phyloP scores from a whole-genome alignment of 30 jellyfish, hydroid and myxozoan genomes.

The Phacellophora camtschatica region DNA sequence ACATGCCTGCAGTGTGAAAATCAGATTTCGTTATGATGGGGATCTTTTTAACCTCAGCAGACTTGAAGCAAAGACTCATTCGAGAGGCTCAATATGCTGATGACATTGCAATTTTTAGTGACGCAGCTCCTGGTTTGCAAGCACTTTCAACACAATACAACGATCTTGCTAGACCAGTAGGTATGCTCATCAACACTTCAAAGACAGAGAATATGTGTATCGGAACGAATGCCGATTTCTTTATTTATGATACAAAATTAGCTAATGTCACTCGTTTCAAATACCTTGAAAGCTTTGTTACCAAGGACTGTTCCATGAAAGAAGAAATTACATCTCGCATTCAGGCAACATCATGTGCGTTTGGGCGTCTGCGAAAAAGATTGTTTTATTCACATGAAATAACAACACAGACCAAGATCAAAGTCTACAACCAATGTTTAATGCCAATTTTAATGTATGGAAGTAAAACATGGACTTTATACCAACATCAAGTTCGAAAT shows the following conservation, averaged over 20 bases:
- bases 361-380: constrained; percentile 38
- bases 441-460: constrained; percentile 7
- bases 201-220: constrained; percentile 69
- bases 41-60: constrained; percentile 64
- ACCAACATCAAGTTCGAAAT: too few species aligned
- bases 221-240: constrained; percentile 41
- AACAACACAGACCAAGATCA: neutral
- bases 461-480: too few species aligned
- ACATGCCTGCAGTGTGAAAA: constrained; percentile 30
- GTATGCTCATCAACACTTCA: constrained; percentile 54
- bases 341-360: constrained; percentile 38
- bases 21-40: constrained; percentile 59
- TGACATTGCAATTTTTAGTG: constrained; percentile 57
- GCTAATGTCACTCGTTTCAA: constrained; percentile 44
- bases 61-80: constrained; percentile 49
- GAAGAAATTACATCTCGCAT: constrained; percentile 36
- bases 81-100: constrained; percentile 78
- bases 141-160: constrained; percentile 39
- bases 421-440: constrained; percentile 42
- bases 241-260: constrained; percentile 45
- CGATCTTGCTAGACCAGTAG: constrained; percentile 52
- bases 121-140: constrained; percentile 55
- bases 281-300: constrained; percentile 59
- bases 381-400: constrained; percentile 34
- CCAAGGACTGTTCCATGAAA: constrained; percentile 52